A percentile compares a stretch with the other conserved stretches of the same genome.
Conservation (phyloP, 2,113 vertebrate species). For the Brachirus orientalis region DNA sequence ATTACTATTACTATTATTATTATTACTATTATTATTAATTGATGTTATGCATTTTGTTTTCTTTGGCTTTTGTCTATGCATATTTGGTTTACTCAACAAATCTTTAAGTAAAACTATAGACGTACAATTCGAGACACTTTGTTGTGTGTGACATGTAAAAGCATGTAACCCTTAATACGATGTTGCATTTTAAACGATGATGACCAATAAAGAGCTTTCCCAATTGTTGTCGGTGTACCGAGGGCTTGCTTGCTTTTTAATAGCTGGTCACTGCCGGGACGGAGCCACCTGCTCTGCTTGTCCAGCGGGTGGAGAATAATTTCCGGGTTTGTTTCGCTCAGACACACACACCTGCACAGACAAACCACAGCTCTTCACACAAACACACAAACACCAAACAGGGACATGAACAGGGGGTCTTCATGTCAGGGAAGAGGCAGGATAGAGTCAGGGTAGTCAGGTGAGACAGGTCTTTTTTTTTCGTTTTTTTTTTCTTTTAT, state of each 20-base stretch:
- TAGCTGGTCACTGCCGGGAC: constrained; percentile 62
- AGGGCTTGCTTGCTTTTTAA: constrained; percentile 93
- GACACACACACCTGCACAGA: constrained; percentile 70
- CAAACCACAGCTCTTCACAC: constrained; percentile 46
- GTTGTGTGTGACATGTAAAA: constrained; percentile 97
- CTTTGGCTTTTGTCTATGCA: constrained; percentile 91
- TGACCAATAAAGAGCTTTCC: constrained; percentile 99
- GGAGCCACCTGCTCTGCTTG: constrained; percentile 65
- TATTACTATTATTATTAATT: constrained; percentile 64
- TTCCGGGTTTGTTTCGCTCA: constrained; percentile 67
- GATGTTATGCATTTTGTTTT: constrained; percentile 73
- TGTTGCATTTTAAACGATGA: constrained; percentile 98
- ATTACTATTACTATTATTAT: constrained; percentile 61
- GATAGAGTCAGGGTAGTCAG: constrained; percentile 78
- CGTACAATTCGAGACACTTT: constrained; percentile 87
- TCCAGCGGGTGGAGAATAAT: constrained; percentile 55
- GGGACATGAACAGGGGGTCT: constrained; percentile 52
- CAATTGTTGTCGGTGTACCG: constrained; percentile 95
- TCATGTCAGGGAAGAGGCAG: constrained; percentile 60
- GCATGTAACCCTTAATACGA: constrained; percentile 98
- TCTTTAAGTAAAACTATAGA: constrained; percentile 73
- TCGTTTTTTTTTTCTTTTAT: constrained; percentile 49
- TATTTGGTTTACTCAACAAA: constrained; percentile 86
- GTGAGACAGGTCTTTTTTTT: constrained; percentile 78
- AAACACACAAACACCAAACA: constrained; percentile 46